Base-by-base conservation (phyloP, 2,888 invertebrate genomes). In the Timema podura region DNA sequence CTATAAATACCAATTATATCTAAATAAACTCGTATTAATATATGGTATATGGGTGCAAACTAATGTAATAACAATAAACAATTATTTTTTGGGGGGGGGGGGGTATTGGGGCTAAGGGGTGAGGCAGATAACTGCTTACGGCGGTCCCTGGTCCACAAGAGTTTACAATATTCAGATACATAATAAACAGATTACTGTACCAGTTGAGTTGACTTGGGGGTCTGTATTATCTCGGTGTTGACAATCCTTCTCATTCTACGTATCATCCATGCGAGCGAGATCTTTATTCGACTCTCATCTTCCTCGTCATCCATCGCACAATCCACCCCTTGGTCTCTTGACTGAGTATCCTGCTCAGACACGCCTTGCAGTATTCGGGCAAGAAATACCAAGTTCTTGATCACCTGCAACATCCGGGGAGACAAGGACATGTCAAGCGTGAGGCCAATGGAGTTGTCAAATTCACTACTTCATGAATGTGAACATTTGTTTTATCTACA, bases 181-280 rank as follows among this genome's bases (percentile, higher is more conserved):
- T 49, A n/a, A 48, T 16, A 48, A 48, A 66, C 2, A 65, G 46
- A 65, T 5, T 48, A 49, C 67, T 66, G 72, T 83, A 93, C 93
- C 83, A 95, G 88, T 75, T 86, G 82, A 73, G 85, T 88, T 64
- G 85, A 85, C 65, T 86, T 86, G 0, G 91, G 88, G 9, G 89
- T 85, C 77, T 89, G 88, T 13, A 91, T 87, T 0, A 95, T 86
- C 83, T 96, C 96, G 9, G 86, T 85, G 78, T 93, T 92, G 1
- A 93, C 86, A 73, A 91, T 87, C 77, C 88, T 89, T 65, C 91
- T 84, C 78, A 95, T 82, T 76, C 89, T 89, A 75, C 88, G 89
- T 8, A 92, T 79, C 47, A 95, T 82, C 93, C 93, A 94, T 47
- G 86, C 79, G 3, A 93, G 83, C 75, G 89, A 89, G 48, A 92